A percentile compares a stretch with the other conserved stretches of the same genome.
phyloP scores from a whole-genome alignment of 64 coral and sea anemone genomes.

The Pocillopora verrucosa region DNA sequence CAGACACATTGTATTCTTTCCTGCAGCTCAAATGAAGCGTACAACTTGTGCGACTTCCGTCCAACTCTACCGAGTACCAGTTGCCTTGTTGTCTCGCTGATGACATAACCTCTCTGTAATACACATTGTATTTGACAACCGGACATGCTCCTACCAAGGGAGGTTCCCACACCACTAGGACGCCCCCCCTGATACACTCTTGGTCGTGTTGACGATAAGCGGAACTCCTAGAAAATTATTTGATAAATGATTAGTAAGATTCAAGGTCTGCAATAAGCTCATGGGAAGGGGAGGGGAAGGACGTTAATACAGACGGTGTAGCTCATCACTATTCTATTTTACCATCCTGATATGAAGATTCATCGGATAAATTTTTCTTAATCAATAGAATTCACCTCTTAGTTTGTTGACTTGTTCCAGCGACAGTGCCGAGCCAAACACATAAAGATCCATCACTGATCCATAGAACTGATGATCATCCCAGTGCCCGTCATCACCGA shows the following conservation, averaged over 20 bases:
- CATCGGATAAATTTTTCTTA: too few relatives aligned
- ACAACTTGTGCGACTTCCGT: neutral
- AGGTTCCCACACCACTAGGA: neutral
- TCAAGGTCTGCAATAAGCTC: neutral
- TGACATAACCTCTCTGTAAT: conserved; percentile 24
- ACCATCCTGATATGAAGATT: too few relatives aligned
- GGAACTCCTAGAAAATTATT: neutral
- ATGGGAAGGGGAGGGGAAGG: too few relatives aligned
- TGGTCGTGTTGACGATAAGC: neutral
- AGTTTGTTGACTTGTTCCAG: conserved; percentile 16
- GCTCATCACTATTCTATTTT: too few relatives aligned
- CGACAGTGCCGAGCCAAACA: conserved; percentile 15
- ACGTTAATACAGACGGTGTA: too few relatives aligned
- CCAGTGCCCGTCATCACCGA: neutral
- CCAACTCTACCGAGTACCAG: neutral
- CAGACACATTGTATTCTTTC: neutral
- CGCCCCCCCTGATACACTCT: neutral
- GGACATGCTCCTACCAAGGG: neutral
- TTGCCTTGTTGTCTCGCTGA: neutral
- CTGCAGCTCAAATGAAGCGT: neutral
- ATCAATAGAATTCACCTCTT: neutral
- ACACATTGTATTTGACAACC: neutral
- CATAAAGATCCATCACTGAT: conserved; percentile 30
- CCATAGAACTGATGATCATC: neutral
- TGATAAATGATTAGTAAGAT: too few relatives aligned